Conservation (phyloP, 2,113 vertebrate genomes). For the Pollimyrus isidori region DNA sequence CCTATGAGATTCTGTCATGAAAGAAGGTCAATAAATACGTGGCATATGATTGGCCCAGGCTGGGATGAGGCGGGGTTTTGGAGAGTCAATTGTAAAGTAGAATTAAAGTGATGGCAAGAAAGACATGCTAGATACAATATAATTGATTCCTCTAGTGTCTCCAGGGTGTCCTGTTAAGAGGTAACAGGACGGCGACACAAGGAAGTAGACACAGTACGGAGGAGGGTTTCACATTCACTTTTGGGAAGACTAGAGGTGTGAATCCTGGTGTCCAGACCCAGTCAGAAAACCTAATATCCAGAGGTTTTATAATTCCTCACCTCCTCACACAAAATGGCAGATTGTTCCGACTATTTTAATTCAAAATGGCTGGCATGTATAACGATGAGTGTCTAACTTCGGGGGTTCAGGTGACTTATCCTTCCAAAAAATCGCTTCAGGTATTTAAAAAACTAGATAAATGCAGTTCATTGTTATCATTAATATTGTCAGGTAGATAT, state of each 20-base stretch:
- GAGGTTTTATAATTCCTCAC: neutral
- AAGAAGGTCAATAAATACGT: neutral
- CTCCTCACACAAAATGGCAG: neutral
- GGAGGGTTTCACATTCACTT: neutral
- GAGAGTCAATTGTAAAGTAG: neutral
- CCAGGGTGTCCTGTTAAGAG: neutral
- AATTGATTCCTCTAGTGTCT: neutral
- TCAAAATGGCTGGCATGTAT: neutral
- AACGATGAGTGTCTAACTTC: neutral
- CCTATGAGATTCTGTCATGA: neutral
- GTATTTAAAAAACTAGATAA: neutral
- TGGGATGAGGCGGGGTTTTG: neutral
- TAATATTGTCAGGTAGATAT: neutral
- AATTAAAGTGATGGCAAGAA: neutral
- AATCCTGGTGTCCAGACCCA: neutral
- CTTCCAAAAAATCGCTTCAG: neutral
- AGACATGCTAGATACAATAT: neutral
- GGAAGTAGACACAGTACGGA: neutral
- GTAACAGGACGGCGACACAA: neutral
- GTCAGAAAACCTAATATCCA: neutral
- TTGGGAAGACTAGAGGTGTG: neutral
- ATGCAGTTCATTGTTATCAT: neutral
- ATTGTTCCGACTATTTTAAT: neutral
- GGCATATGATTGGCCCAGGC: neutral
- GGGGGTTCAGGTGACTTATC: neutral